Base-by-base conservation (phyloP, 2,888 invertebrate genomes). In the Maniola hyperantus region DNA sequence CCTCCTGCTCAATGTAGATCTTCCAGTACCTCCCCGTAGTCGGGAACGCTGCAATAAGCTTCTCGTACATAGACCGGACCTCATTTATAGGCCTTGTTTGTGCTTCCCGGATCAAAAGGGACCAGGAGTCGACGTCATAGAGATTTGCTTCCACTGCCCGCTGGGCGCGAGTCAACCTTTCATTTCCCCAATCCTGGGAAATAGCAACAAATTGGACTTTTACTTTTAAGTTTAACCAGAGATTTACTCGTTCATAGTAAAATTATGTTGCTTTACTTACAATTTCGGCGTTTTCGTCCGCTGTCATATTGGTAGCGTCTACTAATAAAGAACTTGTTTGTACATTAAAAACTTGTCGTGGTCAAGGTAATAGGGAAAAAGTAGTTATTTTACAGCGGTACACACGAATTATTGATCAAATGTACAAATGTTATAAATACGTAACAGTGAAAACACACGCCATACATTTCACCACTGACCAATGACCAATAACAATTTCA, bases 11-110 rank as follows among this genome's bases (percentile, higher is more conserved):
- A 76, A 99, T 99, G 90, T 98, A 99, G 76, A 99, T 97, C 91
- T 99, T 98, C 99, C 99, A 99, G 85, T 97, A 99, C 67, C 99
- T 95, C 2, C 99, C 99, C 6, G 99, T 97, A 44, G 98, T 98
- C 0, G 99, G 99, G 83, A 99, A 99, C 6, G 98, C 97, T 0
- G 94, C 91, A 0, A 99, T 97, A n/a, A 99, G 93, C 76, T 97
- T 97, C 86, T 99, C 99, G 82, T 99, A 99, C 76, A 99, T 94
- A 0, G 95, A 93, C 57, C 99, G 94, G 6, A 99, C 98, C 84
- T 99, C 98, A 66, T 97, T 97, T 59, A 97, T 97, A 70, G 95
- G 95, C 72, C 97, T 93, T 0, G 95, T 95, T 81, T 99, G 99
- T 0, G 98, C 97, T 88, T 99, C 99, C 64, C 99, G 93, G 59